A percentile compares a stretch with the other conserved stretches of the same genome.
Evolutionary conservation across 1,140 invertebrate species (phyloP).

Genomic region (Zaprionus tsacasi): DNA sequence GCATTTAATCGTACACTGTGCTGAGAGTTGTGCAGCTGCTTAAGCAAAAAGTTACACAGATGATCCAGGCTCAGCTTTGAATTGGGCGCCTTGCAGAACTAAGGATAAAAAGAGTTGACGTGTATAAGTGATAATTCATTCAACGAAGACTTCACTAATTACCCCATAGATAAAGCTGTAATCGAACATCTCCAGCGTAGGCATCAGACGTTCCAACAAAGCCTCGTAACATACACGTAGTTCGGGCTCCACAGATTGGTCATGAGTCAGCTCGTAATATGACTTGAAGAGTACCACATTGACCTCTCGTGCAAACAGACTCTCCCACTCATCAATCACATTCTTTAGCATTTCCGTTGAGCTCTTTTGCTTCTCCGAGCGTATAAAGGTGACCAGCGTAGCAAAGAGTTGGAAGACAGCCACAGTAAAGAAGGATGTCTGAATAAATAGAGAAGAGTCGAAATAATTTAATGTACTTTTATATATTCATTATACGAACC

Average conservation of each 20-base stretch:
- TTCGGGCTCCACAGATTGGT: constrained; percentile 46
- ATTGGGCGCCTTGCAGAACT: constrained; percentile 68
- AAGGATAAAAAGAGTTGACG: background rate
- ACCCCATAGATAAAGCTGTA: constrained; percentile 70
- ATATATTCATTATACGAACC: constrained; percentile 48
- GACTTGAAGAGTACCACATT: constrained; percentile 85
- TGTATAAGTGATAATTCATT: background rate
- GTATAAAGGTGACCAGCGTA: constrained; percentile 84
- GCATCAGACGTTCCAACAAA: constrained; percentile 52
- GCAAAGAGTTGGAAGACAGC: constrained; percentile 85
- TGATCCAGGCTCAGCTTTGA: constrained; percentile 65
- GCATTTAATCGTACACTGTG: constrained; percentile 60
- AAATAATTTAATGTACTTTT: background rate
- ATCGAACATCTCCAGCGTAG: constrained; percentile 62
- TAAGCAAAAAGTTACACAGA: constrained; percentile 73
- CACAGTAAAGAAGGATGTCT: constrained; percentile 85
- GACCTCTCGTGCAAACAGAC: constrained; percentile 85
- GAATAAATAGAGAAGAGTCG: constrained; percentile 24
- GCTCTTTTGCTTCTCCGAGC: constrained; percentile 84
- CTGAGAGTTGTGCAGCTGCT: constrained; percentile 59
- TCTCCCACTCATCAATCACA: constrained; percentile 87
- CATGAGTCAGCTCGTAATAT: constrained; percentile 83
- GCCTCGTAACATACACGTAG: constrained; percentile 46
- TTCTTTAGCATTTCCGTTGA: constrained; percentile 84
- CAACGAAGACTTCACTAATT: constrained; percentile 3